These are phyloP conservation scores for Maccullochella peelii DNA, from an alignment of 2,113 vertebrate species.

Conservation along the genomic window DNA sequence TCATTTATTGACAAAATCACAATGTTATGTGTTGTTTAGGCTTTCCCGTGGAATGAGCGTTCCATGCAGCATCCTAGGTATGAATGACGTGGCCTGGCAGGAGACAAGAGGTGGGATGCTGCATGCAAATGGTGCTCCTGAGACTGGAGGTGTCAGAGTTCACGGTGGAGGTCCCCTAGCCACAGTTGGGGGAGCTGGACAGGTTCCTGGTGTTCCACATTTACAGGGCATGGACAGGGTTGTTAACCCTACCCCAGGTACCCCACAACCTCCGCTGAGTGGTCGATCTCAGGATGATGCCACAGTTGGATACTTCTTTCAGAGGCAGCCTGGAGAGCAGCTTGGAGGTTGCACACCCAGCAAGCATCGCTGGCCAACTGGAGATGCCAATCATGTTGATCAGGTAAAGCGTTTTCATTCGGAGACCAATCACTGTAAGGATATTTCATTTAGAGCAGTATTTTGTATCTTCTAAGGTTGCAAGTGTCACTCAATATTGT, in stretches of 20 bases:
- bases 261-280: conserved; percentile 78
- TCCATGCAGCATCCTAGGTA: conserved; percentile 87
- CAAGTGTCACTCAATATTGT: not conserved
- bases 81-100: conserved; percentile 89
- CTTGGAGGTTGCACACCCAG: conserved; percentile 77
- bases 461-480: not conserved
- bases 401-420: conserved; percentile 49
- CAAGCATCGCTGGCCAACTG: conserved; percentile 82
- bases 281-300: conserved; percentile 81
- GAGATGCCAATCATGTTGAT: conserved; percentile 75
- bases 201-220: conserved; percentile 75
- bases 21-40: conserved; percentile 44
- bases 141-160: conserved; percentile 73
- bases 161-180: conserved; percentile 73
- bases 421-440: not conserved
- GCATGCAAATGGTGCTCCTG: conserved; percentile 80
- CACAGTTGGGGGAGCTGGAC: conserved; percentile 69
- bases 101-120: conserved; percentile 85
- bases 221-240: conserved; percentile 78
- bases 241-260: conserved; percentile 65
- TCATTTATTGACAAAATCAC: not conserved
- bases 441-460: not conserved
- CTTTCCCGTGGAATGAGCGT: conserved; percentile 85
- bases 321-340: conserved; percentile 83
- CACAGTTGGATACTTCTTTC: conserved; percentile 84